Conservation (phyloP, 2,888 invertebrate species). For the Theristus sp. region DNA sequence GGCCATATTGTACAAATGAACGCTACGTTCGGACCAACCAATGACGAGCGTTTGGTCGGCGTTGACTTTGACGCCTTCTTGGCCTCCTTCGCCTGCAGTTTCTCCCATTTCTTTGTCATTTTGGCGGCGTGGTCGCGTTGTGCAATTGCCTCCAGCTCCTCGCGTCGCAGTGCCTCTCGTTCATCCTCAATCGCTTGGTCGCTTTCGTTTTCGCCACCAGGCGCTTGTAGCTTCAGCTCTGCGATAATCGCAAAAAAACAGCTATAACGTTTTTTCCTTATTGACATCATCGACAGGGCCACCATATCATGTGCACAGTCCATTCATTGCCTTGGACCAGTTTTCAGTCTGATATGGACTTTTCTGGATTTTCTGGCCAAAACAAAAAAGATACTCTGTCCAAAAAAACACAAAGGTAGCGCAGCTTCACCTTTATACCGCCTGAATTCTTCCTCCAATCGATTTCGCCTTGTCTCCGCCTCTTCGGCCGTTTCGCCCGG, state of each 20-base stretch:
- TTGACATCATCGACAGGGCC: too few relatives aligned
- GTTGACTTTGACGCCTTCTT: conserved; percentile 26
- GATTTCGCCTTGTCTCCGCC: conserved; percentile 25
- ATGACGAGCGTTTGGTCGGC: not conserved
- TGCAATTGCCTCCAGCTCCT: not conserved
- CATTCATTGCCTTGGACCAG: too few relatives aligned
- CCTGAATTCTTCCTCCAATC: conserved; percentile 30
- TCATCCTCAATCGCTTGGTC: not conserved
- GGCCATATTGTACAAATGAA: too few relatives aligned
- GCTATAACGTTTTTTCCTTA: not conserved
- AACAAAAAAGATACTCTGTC: too few relatives aligned
- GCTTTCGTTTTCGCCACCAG: not conserved
- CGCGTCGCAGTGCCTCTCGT: not conserved
- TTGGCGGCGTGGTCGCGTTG: conserved; percentile 26
- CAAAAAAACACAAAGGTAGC: too few relatives aligned
- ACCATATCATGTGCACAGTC: too few relatives aligned
- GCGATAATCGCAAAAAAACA: not conserved
- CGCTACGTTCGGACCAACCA: too few relatives aligned
- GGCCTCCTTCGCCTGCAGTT: conserved; percentile 28
- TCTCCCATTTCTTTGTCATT: conserved; percentile 29
- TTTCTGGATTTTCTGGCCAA: too few relatives aligned
- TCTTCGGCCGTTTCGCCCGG: not conserved
- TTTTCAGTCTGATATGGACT: too few relatives aligned
- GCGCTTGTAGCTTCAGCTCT: not conserved
- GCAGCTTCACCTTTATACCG: conserved; percentile 25